A percentile compares a stretch with the other conserved stretches of the same genome.
phyloP scores from a whole-genome alignment of 2,797 vertebrate species.

The Miichthys miiuy region DNA sequence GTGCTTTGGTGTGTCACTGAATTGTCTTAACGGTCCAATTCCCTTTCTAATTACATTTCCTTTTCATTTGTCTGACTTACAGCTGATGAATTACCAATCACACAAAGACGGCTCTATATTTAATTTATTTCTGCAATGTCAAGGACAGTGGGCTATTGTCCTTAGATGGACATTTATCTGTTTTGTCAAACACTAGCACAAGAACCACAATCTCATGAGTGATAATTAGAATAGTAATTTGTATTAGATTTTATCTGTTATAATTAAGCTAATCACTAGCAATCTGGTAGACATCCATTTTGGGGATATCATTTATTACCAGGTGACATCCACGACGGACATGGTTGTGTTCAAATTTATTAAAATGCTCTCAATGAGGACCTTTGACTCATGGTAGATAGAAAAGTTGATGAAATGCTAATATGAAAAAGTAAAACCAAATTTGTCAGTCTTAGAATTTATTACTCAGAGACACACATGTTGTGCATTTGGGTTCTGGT shows the following conservation, averaged over 20 bases:
- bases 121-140: constrained; percentile 39
- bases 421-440: too few species aligned
- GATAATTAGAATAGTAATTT: constrained; percentile 44
- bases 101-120: constrained; percentile 19
- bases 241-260: constrained; percentile 35
- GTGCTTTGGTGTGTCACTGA: constrained; percentile 6
- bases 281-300: constrained; percentile 6
- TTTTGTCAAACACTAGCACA: constrained; percentile 21
- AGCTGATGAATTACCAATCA: neutral
- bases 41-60: neutral
- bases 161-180: constrained; percentile 23
- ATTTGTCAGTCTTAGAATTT: neutral
- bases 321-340: constrained; percentile 29
- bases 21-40: constrained; percentile 11
- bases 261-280: constrained; percentile 39
- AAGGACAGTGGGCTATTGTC: neutral
- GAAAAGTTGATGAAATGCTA: too few species aligned
- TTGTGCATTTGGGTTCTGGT: too few species aligned
- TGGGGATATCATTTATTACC: constrained; percentile 23
- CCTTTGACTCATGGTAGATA: neutral
- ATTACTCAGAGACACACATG: neutral
- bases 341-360: constrained; percentile 19
- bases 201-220: constrained; percentile 16
- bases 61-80: neutral
- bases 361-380: neutral